Evolutionary conservation across 2,888 invertebrate species (phyloP), one percentile per base, ranked within the genome.

Genomic region (Heteropelma amictum): DNA sequence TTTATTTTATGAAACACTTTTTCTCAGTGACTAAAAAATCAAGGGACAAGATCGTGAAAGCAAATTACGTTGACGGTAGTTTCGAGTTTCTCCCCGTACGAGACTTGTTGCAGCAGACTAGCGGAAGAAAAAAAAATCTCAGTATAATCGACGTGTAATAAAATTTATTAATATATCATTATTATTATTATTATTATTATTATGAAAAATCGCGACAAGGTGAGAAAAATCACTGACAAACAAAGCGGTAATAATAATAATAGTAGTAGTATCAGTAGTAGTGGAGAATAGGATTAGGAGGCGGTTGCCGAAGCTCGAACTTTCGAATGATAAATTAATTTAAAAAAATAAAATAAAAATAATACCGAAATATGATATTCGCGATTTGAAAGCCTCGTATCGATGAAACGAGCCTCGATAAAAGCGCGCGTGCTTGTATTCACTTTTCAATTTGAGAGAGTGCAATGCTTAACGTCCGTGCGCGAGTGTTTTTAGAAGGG

Each of bases 141-240:
- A 47, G 71, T 77, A 80, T 76, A 80, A 79, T 80, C 79, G 79
- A 71, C 70, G 28, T 76, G 30, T 60, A 45, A 77, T 74, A 81
- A 81, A 63, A 82, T 83, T 81, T 81, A 81, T 83, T 79, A 80
- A 82, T 81, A 81, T 80, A 79, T 83, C 58, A 64, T 67, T 60
- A 61, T 35, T 61, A 42, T 42, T 60, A 33, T 61, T 38, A 72
- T 61, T 56, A 63, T 54, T 40, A 54, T 64, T 54, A 56, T 61
- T 47, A 47, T 33, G 30, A 30, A 49, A 26, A 67, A 38, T 45
- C 30, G 45, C 45, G 19, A 26, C 45, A 47, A 53, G 8, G 40
- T 21, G 38, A 49, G 51, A 40, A 3, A 58, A 61, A 45, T 65
- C 17, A 35, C 23, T 56, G 56, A 56, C 40, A 23, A 35, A 56